Conservation (phyloP, 2,888 invertebrate species). For the Epinotia demarniana region DNA sequence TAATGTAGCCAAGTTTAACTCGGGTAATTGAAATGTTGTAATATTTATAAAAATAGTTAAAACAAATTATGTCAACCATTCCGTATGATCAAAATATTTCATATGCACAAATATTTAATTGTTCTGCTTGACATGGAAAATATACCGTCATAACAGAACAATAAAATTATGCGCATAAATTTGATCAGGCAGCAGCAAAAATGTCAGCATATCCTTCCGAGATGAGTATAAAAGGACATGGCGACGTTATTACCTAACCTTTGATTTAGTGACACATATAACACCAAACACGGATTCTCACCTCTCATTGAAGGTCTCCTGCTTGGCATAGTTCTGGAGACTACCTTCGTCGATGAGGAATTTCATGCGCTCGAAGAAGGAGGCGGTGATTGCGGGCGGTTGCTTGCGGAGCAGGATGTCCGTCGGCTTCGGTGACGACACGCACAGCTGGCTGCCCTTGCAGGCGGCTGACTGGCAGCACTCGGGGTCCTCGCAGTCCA, state of each 20-base stretch:
- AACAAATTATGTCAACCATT: conserved; percentile 37
- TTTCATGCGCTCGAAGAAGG: conserved; percentile 99
- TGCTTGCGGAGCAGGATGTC: conserved; percentile 98
- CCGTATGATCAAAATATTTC: conserved; percentile 23
- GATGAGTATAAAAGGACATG: background rate
- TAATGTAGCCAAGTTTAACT: background rate
- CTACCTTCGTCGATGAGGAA: conserved; percentile 99
- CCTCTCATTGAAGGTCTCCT: conserved; percentile 99
- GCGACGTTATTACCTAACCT: background rate
- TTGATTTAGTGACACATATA: conserved; percentile 53
- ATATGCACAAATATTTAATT: conserved; percentile 19
- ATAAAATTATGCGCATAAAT: conserved; percentile 1
- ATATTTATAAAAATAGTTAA: too few species aligned
- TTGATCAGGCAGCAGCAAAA: background rate
- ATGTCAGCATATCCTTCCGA: background rate
- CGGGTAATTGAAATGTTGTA: background rate
- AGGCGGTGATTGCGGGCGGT: conserved; percentile 98
- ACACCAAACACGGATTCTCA: conserved; percentile 84
- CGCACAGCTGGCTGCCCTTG: conserved; percentile 94
- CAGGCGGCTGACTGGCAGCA: conserved; percentile 95
- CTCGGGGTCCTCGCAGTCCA: conserved; percentile 99
- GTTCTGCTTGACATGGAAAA: background rate
- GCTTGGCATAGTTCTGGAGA: conserved; percentile 98
- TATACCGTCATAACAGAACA: background rate
- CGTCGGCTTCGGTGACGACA: conserved; percentile 97